Conservation (phyloP, 2,888 invertebrate genomes). For the Acrobeloides nanus region DNA sequence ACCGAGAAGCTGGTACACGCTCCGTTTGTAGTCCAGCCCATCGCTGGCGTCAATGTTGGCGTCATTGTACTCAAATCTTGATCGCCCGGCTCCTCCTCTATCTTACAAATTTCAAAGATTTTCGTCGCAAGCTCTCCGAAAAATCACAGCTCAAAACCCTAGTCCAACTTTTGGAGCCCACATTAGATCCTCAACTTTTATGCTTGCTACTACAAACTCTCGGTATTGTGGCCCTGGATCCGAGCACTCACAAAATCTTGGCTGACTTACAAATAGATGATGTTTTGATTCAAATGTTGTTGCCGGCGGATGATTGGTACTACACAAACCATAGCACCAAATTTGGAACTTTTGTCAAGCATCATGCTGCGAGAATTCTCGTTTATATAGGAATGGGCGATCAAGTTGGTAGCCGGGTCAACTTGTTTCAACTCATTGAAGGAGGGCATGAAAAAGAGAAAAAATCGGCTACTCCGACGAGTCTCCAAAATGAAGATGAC, state of each 20-base stretch:
- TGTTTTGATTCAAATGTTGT: slow-evolving; percentile 61
- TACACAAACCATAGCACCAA: slow-evolving; percentile 66
- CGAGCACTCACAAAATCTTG: slow-evolving; percentile 60
- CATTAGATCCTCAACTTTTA: slow-evolving; percentile 64
- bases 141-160: slow-evolving; percentile 62
- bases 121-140: slow-evolving; percentile 60
- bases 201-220: slow-evolving; percentile 63
- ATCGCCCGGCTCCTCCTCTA: slow-evolving; percentile 62
- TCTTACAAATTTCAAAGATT: slow-evolving; percentile 56
- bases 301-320: slow-evolving; percentile 66
- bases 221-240: slow-evolving; percentile 62
- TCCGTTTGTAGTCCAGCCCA: slow-evolving; percentile 63
- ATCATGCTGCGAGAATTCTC: slow-evolving; percentile 64
- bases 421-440: slow-evolving; percentile 62
- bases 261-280: slow-evolving; percentile 63
- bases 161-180: slow-evolving; percentile 63
- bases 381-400: slow-evolving; percentile 65
- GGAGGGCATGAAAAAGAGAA: too few relatives aligned
- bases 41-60: slow-evolving; percentile 61
- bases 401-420: slow-evolving; percentile 62
- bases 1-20: slow-evolving; percentile 61
- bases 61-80: slow-evolving; percentile 61
- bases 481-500: slow-evolving; percentile 49
- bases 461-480: too few relatives aligned
- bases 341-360: slow-evolving; percentile 64